Conservation (phyloP, 1,140 invertebrate genomes). For the Hycleus phaleratus region DNA sequence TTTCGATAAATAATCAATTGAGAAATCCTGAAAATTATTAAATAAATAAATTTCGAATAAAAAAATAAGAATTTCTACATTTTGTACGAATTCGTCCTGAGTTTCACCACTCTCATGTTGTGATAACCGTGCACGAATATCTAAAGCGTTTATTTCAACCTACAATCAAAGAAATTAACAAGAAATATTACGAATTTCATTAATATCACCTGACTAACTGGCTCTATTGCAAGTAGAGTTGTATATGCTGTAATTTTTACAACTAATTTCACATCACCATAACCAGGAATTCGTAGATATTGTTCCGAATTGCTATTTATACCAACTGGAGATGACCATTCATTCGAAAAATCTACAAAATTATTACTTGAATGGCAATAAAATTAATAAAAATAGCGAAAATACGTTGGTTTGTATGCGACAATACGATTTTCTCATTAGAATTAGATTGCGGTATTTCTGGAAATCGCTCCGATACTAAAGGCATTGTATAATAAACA, state of each 20-base stretch:
- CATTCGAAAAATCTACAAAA: too few relatives aligned
- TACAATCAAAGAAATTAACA: too few relatives aligned
- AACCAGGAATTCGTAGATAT: constrained; percentile 57
- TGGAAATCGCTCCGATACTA: constrained; percentile 36
- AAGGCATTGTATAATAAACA: constrained; percentile 39
- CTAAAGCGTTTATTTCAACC: constrained; percentile 61
- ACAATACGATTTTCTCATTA: constrained; percentile 15
- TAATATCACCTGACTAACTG: constrained; percentile 45
- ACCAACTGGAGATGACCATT: constrained; percentile 44
- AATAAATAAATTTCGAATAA: neutral
- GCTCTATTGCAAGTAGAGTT: constrained; percentile 40
- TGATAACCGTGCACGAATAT: constrained; percentile 55
- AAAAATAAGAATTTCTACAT: neutral
- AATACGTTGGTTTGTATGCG: neutral
- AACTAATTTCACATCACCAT: constrained; percentile 63
- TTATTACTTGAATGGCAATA: too few relatives aligned
- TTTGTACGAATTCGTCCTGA: neutral
- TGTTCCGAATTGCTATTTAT: constrained; percentile 49
- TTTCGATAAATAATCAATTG: neutral
- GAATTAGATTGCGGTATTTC: constrained; percentile 24
- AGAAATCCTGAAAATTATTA: neutral
- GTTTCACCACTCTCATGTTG: constrained; percentile 24
- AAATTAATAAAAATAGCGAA: too few relatives aligned
- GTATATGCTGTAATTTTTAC: constrained; percentile 38
- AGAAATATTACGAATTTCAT: too few relatives aligned